Conservation (phyloP, 1,140 invertebrate genomes). For the Diorhabda sublineata region DNA sequence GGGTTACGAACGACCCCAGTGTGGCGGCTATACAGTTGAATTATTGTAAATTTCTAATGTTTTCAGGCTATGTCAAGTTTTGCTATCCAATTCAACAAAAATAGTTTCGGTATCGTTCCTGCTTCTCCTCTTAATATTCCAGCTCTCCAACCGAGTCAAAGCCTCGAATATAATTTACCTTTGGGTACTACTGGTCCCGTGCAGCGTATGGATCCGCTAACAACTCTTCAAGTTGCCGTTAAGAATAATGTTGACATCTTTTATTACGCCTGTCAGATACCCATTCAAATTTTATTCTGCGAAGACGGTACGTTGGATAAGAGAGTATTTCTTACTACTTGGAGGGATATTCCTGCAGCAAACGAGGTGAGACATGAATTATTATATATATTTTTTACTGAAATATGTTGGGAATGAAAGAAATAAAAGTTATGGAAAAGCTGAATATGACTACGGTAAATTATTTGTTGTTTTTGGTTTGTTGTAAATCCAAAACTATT, state of each 20-base stretch:
- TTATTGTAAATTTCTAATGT: background rate
- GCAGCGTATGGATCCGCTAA: slow-evolving; percentile 95
- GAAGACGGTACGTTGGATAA: slow-evolving; percentile 99
- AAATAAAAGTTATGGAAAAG: too few relatives aligned
- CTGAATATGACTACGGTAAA: too few relatives aligned
- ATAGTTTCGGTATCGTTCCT: slow-evolving; percentile 94
- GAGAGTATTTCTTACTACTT: slow-evolving; percentile 65
- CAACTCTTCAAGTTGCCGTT: slow-evolving; percentile 93
- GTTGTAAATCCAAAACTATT: too few relatives aligned
- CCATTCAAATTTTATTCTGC: slow-evolving; percentile 88
- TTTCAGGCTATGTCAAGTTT: slow-evolving; percentile 14
- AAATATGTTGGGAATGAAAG: too few relatives aligned
- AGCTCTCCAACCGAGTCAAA: slow-evolving; percentile 80
- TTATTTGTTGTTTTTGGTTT: too few relatives aligned
- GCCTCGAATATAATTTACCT: slow-evolving; percentile 69
- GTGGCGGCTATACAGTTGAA: too few relatives aligned
- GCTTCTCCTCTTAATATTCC: slow-evolving; percentile 75
- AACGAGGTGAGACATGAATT: slow-evolving; percentile 72
- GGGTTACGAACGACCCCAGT: too few relatives aligned
- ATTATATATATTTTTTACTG: too few relatives aligned
- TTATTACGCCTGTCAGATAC: slow-evolving; percentile 93
- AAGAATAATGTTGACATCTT: slow-evolving; percentile 99
- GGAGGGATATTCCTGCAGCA: slow-evolving; percentile 98
- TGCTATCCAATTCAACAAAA: slow-evolving; percentile 98
- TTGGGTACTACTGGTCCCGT: slow-evolving; percentile 86